Base-by-base conservation (phyloP, 2,797 vertebrate genomes). In the Phrynocephalus vlangalii region DNA sequence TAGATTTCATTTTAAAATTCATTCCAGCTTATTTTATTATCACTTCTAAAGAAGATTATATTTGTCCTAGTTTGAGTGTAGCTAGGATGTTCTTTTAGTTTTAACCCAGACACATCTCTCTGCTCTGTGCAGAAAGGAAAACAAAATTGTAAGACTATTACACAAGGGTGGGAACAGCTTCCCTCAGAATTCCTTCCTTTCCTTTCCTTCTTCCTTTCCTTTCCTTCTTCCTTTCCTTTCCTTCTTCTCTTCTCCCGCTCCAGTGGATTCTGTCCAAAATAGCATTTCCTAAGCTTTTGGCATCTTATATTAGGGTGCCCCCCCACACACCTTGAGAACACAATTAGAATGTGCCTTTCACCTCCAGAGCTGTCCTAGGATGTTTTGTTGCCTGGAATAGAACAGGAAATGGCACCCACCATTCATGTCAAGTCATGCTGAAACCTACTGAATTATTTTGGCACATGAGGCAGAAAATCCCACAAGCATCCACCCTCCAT, bases 1-100 rank as follows among this genome's bases (percentile, higher is more conserved):
- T 68, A 81, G 60, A 83, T 81, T 91, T 79, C 81, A 88, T 80
- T 91, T 87, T 88, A 87, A 92, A 92, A 91, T 68, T 7, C 26
- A 86, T 48, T 66, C 52, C 0, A 0, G 38, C 44, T 90, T 93
- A 84, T 83, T 92, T 93, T 88, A 50, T 73, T 85, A n/a, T 88
- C 83, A 85, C 66, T 91, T 91, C 52, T 86, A 92, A 93, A 94
- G 89, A 86, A 87, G 88, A 91, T 91, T 92, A 90, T 88, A 86
- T 89, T 83, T 90, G 87, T 48, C 89, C 86, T 89, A 87, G 90
- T 89, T 90, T 91, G 92, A 94, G 92, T 77, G 71, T 56, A 79
- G 38, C 38, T 44, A 44, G 79, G 86, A 82, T 92, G 90, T 88
- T 87, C 82, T 88, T 92, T 92, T 89, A 77, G 90, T 92, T 93